Percentiles rank a stretch among this genome's conserved stretches.
Conservation (phyloP, 2,797 vertebrate species). For the Malurus splendens region DNA sequence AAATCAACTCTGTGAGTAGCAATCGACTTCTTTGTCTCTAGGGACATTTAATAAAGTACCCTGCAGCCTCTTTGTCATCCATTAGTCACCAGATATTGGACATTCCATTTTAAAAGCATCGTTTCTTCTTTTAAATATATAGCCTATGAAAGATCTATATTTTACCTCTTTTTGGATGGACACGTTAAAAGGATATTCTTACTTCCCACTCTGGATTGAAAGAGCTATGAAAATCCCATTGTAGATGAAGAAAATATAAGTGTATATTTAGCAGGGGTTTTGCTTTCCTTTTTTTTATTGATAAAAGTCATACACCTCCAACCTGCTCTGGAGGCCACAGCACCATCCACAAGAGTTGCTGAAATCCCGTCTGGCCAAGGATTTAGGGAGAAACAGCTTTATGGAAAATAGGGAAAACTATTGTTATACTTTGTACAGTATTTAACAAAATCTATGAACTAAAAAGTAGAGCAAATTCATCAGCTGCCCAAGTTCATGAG, state of each 20-base stretch:
- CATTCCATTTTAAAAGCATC: constrained; percentile 49
- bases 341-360: not conserved
- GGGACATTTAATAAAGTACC: constrained; percentile 49
- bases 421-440: not conserved
- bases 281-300: not conserved
- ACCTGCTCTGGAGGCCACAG: not conserved
- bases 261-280: not conserved
- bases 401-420: not conserved
- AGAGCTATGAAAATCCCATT: not conserved
- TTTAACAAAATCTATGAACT: not conserved
- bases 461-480: not conserved
- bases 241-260: not conserved
- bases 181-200: not conserved
- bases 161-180: constrained; percentile 19
- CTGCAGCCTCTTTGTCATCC: constrained; percentile 30
- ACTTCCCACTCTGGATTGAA: not conserved
- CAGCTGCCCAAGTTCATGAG: not conserved
- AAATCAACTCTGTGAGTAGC: constrained; percentile 43
- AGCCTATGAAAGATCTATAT: constrained; percentile 16
- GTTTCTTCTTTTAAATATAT: constrained; percentile 38
- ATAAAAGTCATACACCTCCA: not conserved
- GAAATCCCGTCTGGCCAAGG: not conserved
- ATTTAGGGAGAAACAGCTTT: not conserved
- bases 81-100: constrained; percentile 51
- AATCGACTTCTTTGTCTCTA: constrained; percentile 41